phyloP scores from a whole-genome alignment of 2,113 vertebrate species.

The Promerops cafer region DNA sequence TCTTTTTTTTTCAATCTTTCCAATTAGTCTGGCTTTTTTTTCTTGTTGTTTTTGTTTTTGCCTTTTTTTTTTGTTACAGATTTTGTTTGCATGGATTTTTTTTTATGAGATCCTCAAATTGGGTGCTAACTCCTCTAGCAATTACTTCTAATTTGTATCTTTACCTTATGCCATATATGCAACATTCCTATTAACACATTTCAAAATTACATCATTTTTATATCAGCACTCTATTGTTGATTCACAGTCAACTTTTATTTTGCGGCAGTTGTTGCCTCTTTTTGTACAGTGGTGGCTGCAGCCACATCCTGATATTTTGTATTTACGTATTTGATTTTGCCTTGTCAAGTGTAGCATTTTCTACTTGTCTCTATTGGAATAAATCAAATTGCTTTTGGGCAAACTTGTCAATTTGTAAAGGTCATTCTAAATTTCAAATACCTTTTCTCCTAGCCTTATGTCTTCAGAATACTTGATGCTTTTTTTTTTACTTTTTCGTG shows the following conservation, averaged over 20 bases:
- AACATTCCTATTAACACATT: not conserved
- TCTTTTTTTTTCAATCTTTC: not conserved
- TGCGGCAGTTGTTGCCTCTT: not conserved
- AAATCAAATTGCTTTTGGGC: not conserved
- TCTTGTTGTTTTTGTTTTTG: not conserved
- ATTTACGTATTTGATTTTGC: not conserved
- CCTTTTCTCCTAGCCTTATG: not conserved
- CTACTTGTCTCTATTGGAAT: not conserved
- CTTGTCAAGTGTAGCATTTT: not conserved
- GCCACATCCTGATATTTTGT: not conserved
- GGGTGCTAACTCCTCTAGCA: not conserved
- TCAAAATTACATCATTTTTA: not conserved
- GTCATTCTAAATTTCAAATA: not conserved
- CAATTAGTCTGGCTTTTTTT: not conserved
- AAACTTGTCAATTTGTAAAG: not conserved
- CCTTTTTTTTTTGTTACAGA: not conserved
- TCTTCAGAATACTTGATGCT: not conserved
- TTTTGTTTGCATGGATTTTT: not conserved
- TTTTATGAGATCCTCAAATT: not conserved
- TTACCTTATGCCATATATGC: not conserved
- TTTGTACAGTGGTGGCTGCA: not conserved
- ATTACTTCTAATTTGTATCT: not conserved
- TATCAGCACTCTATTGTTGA: not conserved
- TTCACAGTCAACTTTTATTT: not conserved
- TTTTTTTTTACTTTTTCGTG: not conserved